Base-by-base conservation (phyloP, 2,888 invertebrate species). In the Drosophila aldrichi region DNA sequence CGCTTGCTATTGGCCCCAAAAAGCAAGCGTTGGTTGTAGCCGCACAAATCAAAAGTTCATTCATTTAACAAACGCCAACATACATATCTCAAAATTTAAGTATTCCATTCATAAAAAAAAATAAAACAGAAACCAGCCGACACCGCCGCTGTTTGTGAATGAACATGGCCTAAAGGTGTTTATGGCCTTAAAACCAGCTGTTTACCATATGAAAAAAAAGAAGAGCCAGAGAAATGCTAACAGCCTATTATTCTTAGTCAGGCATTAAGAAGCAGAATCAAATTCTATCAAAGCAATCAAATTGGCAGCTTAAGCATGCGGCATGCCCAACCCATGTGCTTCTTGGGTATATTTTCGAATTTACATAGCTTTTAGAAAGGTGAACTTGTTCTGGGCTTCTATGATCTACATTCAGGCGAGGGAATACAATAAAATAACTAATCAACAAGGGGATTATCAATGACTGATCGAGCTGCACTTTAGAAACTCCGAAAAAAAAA, bases 11-110 rank as follows among this genome's bases (percentile, higher is more conserved):
- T 78, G 85, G 85, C 79, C 74, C 63, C 77, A 46, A 76, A 84
- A 84, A 64, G 10, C 46, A n/a, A 41, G 82, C 80, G 82, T 86
- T 82, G 81, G 85, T 55, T 57, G 82, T 43, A 60, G 48, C 54
- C 41, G 57, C 52, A 63, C 54, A 58, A 69, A 66, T 70, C 41
- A 52, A 32, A 64, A 61, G 70, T 49, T 69, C 77, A 88, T 85
- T 85, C 77, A 88, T 58, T 64, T 36, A 63, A 29, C 51, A 70
- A 82, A 71, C 68, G 51, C 36, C 62, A 58, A 36, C 56, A 49
- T 32, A 36, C 56, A 49, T 32, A 51, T 55, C 32, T 60, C 34
- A 25, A 52, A 46, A 20, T 66, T 52, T 56, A 12, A 52, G 34
- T 59, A 48, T 51, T 69, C 61, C 80, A 84, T 87, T 85, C 61